Base-by-base conservation (phyloP, 2,113 vertebrate genomes). In the human region DNA sequence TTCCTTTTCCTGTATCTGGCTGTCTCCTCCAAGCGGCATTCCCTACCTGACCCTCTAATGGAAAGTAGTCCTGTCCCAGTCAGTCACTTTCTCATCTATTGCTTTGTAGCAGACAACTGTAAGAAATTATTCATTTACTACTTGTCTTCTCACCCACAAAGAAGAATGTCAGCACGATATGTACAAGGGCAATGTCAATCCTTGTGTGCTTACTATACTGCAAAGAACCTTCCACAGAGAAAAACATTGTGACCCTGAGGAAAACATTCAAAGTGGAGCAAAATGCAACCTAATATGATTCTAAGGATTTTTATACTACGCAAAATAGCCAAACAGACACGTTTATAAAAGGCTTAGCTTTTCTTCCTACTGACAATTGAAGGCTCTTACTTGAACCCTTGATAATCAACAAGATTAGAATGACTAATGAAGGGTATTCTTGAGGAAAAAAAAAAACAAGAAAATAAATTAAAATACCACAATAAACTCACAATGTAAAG, bases 391-490 rank as follows among this genome's bases (percentile, higher is more conserved):
- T 76, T 83, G 40, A 96, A 92, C 6, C 32, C 75, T 86, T 23
- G 9, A 86, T 92, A 86, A 92, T 88, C 48, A 93, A 35, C 27
- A 97, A 97, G 73, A 89, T 76, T 88, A 96, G 45, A 93, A 89
- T 89, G 35, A 92, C 55, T 92, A 93, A 89, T 48, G 25, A 66
- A 32, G 81, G 96, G 38, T 64, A 81, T 59, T 91, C 57, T 35
- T 94, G 43, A 97, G 14, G 35, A 30, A 8, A 85, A 90, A 25
- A 25, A 88, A 81, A 75, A 73, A 43, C 22, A 79, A 70, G 52
- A 55, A 55, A 68, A 79, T 76, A 93, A 93, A 89, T 82, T 91
- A 79, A 92, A 93, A 89, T 40, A 89, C 17, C 80, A 89, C 79
- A 94, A 76, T 52, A 79, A 92, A 94, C 75, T 38, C 79, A 92